Percentiles rank a stretch among this genome's conserved stretches.
Conservation (phyloP, 2,797 vertebrate species). For the Hoplostethus mediterraneus region DNA sequence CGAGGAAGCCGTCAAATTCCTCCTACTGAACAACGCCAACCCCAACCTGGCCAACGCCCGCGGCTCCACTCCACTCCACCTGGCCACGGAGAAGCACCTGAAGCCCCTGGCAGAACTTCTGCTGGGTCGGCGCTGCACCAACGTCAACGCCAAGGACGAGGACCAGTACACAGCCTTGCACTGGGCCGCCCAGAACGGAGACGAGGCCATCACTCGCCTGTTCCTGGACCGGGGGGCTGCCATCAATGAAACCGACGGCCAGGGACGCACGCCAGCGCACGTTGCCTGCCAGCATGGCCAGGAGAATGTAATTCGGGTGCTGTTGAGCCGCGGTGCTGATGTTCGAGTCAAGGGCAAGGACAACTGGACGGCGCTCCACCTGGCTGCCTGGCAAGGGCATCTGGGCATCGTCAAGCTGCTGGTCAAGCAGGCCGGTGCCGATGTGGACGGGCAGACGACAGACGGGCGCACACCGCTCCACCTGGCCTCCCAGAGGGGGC, state of each 20-base stretch:
- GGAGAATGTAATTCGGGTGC: constrained; percentile 91
- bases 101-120: constrained; percentile 91
- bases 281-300: constrained; percentile 97
- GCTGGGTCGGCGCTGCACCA: constrained; percentile 90
- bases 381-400: constrained; percentile 96
- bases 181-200: constrained; percentile 94
- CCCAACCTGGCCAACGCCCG: constrained; percentile 90
- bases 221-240: constrained; percentile 91
- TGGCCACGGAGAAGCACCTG: constrained; percentile 90
- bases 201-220: constrained; percentile 91
- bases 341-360: constrained; percentile 89
- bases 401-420: constrained; percentile 94
- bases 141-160: constrained; percentile 94
- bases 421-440: constrained; percentile 89
- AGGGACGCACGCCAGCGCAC: constrained; percentile 94
- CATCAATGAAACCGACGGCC: constrained; percentile 91
- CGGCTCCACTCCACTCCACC: constrained; percentile 92
- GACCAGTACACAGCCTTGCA: constrained; percentile 98
- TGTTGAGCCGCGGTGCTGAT: constrained; percentile 91
- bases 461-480: constrained; percentile 94
- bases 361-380: constrained; percentile 94
- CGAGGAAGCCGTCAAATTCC: constrained; percentile 96
- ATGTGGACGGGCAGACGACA: constrained; percentile 88
- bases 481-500: constrained; percentile 93
- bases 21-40: constrained; percentile 94